Conservation (phyloP, 2,113 vertebrate species). For the Pseudorectes ferrugineus region DNA sequence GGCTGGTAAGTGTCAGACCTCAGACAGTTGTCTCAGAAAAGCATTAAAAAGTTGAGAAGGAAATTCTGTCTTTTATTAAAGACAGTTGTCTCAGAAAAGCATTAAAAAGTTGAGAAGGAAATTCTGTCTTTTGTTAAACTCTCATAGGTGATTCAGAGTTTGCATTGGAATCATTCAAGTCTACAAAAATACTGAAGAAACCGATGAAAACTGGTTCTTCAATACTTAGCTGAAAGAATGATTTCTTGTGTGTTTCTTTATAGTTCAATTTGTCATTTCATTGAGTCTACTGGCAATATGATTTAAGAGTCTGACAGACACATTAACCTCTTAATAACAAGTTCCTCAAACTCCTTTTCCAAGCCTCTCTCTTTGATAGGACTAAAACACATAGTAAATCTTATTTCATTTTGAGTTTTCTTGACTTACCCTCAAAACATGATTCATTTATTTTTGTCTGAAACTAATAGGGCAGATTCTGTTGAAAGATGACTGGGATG, state of each 20-base stretch:
- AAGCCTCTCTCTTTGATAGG: not conserved
- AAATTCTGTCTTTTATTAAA: not conserved
- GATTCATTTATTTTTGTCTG: not conserved
- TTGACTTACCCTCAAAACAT: not conserved
- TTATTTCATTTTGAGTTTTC: not conserved
- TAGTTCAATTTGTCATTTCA: not conserved
- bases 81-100: not conserved
- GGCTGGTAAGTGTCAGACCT: not conserved
- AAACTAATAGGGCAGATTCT: not conserved
- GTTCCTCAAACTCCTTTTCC: not conserved
- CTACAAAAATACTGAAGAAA: not conserved
- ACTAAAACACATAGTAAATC: not conserved
- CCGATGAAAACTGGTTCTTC: not conserved
- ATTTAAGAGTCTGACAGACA: slow-evolving; percentile 1
- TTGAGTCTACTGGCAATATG: not conserved
- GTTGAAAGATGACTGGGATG: not conserved
- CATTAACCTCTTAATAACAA: slow-evolving; percentile 2
- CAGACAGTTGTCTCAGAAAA: not conserved
- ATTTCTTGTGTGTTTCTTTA: not conserved
- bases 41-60: not conserved
- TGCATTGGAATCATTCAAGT: not conserved
- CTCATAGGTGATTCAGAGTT: not conserved
- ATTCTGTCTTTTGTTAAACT: not conserved
- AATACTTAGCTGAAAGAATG: not conserved
- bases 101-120: not conserved